Evolutionary conservation across 2,113 vertebrate genomes (phyloP).

Genomic region (Callionymus lyra): DNA sequence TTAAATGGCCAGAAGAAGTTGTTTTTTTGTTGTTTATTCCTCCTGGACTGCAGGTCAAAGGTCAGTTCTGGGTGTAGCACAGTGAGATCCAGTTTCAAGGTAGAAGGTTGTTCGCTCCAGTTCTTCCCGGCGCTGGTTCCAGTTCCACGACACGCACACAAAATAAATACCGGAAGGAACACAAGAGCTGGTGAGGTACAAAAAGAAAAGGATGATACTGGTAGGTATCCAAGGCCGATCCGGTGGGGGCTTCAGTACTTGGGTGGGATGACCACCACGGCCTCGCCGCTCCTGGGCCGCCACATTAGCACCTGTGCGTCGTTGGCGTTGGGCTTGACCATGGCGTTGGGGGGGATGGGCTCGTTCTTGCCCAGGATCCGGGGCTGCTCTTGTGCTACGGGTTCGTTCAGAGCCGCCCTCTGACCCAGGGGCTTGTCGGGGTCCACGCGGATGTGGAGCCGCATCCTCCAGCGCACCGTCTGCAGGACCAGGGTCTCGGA

Average conservation of each 20-base stretch:
- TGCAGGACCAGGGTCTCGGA: conserved; percentile 82
- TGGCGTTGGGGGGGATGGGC: conserved; percentile 83
- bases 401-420: conserved; percentile 79
- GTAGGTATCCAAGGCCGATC: conserved; percentile 48
- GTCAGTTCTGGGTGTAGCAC: conserved; percentile 65
- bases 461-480: conserved; percentile 94
- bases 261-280: conserved; percentile 87
- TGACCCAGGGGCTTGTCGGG: conserved; percentile 80
- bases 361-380: conserved; percentile 85
- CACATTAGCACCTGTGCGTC: conserved; percentile 99
- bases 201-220: conserved; percentile 32
- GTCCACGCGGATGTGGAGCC: conserved; percentile 83
- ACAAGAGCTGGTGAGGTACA: conserved; percentile 32
- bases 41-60: no score
- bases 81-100: conserved; percentile 80
- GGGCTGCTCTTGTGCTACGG: conserved; percentile 83
- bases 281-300: conserved; percentile 81
- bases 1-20: no score
- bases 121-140: conserved; percentile 28
- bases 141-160: neutral
- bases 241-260: conserved; percentile 70
- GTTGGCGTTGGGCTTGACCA: conserved; percentile 96
- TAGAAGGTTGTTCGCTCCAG: conserved; percentile 78
- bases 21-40: no score
- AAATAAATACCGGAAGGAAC: conserved; percentile 17